phyloP scores from a whole-genome alignment of 2,113 vertebrate species.

The Mesocricetus auratus region DNA sequence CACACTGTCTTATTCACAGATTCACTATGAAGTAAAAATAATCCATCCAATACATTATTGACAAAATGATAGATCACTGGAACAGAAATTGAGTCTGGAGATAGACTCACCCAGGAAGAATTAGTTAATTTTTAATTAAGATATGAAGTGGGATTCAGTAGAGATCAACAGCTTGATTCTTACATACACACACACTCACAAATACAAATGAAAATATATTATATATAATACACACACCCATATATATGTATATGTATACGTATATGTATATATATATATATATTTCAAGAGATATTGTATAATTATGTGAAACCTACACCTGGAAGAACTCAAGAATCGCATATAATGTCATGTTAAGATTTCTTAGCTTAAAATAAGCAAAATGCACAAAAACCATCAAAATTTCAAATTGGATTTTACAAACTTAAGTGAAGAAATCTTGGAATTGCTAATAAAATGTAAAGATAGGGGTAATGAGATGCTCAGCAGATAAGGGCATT shows the following conservation, averaged over 20 bases:
- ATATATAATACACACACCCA: no score
- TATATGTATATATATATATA: neutral
- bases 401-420: neutral
- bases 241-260: neutral
- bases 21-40: neutral
- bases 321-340: neutral
- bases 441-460: neutral
- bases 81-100: neutral
- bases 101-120: neutral
- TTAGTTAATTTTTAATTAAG: slow-evolving; percentile 5
- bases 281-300: neutral
- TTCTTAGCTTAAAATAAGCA: neutral
- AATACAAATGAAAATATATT: neutral
- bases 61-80: neutral
- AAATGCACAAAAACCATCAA: neutral
- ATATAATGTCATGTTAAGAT: neutral
- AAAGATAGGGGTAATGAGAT: neutral
- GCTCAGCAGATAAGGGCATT: no score
- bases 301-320: neutral
- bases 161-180: neutral
- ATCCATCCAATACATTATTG: neutral
- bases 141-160: neutral
- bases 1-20: neutral
- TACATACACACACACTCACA: neutral
- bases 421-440: slow-evolving; percentile 4